Base-by-base conservation (phyloP, 64 coral and sea anemone genomes). In the Trachythela sp. region DNA sequence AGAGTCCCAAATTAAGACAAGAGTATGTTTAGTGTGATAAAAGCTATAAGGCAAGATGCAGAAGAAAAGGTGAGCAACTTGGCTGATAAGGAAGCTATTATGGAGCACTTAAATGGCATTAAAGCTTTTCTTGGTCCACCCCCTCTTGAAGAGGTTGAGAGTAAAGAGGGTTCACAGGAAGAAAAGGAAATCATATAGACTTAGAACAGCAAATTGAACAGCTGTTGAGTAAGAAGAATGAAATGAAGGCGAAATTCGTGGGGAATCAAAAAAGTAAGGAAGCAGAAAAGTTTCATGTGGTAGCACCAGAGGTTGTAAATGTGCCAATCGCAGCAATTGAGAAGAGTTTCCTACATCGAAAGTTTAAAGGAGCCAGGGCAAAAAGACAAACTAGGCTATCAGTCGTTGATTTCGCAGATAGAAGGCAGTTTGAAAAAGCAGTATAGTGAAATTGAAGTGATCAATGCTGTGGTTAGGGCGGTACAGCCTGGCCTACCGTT, bases 401-500 rank as follows among this genome's bases (percentile, higher is more conserved):
- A 10, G 33, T 36, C 75, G 20, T 15, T 80, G 11, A 80, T 80
- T 36, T 40, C 34, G 20, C 75, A 80, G 33, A 80, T 80, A 15
- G 27, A 80, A 80, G 38, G 20, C 8, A 29, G 75, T 37, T 30
- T 40, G 31, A 40, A 18, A 40, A 80, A 35, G 38, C 13, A 40
- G 13, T 80, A 80, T 36, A 37, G 20, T 34, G 75, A 80, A 17
- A 5, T 5, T 29, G 75, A 80, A 80, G 38, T 40, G 8, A 29
- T 80, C 13, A 80, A 80, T 80, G 75, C 75, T 36, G 38, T 80
- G 20, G 38, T 80, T 17, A 9, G 75, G 34, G 75, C 75, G 8
- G 88, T 89, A 51, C 68, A 42, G 33, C 85, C 93, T 2, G 84
- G 87, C 41, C 54, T 90, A 27, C 88, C 85, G 70, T 20, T 94